phyloP scores from a whole-genome alignment of 2,888 invertebrate species.

The Macaria liturata region DNA sequence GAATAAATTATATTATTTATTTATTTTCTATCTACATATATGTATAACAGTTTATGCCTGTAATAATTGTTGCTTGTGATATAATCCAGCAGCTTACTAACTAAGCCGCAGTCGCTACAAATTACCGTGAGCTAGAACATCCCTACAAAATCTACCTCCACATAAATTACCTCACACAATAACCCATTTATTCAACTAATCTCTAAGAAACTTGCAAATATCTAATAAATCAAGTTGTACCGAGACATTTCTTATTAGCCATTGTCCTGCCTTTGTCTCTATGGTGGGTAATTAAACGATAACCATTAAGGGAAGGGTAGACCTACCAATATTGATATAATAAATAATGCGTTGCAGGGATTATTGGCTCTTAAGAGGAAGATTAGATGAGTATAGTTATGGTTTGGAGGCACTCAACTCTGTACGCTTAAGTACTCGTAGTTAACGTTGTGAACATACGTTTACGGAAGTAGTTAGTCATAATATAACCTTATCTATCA shows the following conservation, averaged over 20 bases:
- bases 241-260: constrained; percentile 79
- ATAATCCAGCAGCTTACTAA: no score
- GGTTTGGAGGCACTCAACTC: no score
- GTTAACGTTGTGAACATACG: no score
- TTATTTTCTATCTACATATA: no score
- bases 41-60: no score
- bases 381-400: no score
- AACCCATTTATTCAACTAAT: constrained; percentile 65
- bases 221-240: constrained; percentile 72
- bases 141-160: constrained; percentile 24
- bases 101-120: constrained; percentile 5
- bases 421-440: no score
- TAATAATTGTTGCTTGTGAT: no score
- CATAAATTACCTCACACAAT: constrained; percentile 48
- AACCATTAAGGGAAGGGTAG: constrained; percentile 72
- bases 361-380: constrained; percentile 50
- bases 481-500: no score
- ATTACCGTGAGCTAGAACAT: constrained; percentile 17
- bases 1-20: no score
- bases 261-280: constrained; percentile 71
- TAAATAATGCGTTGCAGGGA: constrained; percentile 69
- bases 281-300: constrained; percentile 79
- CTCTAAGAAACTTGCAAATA: constrained; percentile 63
- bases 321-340: constrained; percentile 76
- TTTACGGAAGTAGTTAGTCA: no score